These are phyloP conservation scores for Spilosoma lubricipeda DNA, from an alignment of 2,888 invertebrate species.

Conservation along the genomic window DNA sequence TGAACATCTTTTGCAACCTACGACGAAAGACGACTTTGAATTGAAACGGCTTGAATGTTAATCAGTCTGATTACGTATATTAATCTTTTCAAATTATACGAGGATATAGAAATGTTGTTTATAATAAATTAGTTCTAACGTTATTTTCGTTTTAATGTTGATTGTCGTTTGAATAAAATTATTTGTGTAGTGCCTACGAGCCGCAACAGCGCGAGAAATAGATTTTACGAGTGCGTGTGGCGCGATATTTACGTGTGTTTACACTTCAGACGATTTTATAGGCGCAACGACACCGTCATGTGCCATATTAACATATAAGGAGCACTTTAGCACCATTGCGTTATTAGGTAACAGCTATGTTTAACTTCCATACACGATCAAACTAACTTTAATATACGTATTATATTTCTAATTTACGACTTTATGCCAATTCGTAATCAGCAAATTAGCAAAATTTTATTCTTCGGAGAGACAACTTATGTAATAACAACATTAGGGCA, in stretches of 20 bases:
- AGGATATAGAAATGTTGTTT: slow-evolving; percentile 25
- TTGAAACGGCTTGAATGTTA: neutral
- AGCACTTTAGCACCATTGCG: slow-evolving; percentile 61
- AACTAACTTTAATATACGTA: neutral
- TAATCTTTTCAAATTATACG: neutral
- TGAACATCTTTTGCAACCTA: neutral
- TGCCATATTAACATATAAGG: slow-evolving; percentile 72
- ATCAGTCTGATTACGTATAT: neutral
- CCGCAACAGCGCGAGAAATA: slow-evolving; percentile 80
- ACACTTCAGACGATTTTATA: slow-evolving; percentile 83
- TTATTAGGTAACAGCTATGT: slow-evolving; percentile 47
- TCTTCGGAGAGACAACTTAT: neutral
- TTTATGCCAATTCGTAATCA: neutral
- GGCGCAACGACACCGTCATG: slow-evolving; percentile 83
- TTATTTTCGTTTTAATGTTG: slow-evolving; percentile 58
- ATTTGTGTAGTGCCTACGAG: slow-evolving; percentile 66
- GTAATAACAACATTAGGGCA: neutral
- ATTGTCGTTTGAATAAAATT: slow-evolving; percentile 69
- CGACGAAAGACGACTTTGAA: neutral
- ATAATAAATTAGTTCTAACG: slow-evolving; percentile 36
- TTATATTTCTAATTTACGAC: slow-evolving; percentile 8
- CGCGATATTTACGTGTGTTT: slow-evolving; percentile 84
- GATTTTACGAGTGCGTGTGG: slow-evolving; percentile 84
- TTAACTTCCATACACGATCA: slow-evolving; percentile 33
- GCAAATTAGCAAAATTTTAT: neutral